Percentiles rank a stretch among this genome's conserved stretches.
Evolutionary conservation across 2,113 vertebrate genomes (phyloP).

Genomic region (Cricetomys ansorgei): DNA sequence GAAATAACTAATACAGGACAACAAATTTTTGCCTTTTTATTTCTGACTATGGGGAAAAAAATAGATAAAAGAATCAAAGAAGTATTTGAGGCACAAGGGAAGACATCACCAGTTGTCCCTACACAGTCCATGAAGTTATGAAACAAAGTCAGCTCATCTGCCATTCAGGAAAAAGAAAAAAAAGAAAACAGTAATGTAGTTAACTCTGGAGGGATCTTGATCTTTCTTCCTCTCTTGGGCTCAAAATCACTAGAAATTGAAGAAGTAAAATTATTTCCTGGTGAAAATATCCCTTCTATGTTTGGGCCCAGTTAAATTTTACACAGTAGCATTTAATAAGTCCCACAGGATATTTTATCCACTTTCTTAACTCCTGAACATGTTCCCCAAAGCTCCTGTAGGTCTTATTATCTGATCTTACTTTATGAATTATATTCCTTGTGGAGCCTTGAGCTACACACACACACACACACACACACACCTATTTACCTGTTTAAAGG

Average conservation of each 20-base stretch:
- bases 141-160: background rate
- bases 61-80: background rate
- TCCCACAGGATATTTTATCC: background rate
- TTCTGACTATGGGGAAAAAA: background rate
- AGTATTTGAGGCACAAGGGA: background rate
- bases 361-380: background rate
- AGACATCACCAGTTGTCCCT: background rate
- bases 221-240: background rate
- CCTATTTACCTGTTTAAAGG: background rate
- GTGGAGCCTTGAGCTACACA: background rate
- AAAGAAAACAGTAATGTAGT: background rate
- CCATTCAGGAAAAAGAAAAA: background rate
- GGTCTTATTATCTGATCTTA: background rate
- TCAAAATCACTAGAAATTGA: conserved; percentile 9
- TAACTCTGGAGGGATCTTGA: too few species aligned
- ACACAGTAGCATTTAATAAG: conserved; percentile 56
- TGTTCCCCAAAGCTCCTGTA: background rate
- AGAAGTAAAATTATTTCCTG: background rate
- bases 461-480: background rate
- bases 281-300: background rate
- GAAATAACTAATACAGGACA: background rate
- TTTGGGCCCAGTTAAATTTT: background rate
- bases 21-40: background rate
- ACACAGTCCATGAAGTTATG: background rate
- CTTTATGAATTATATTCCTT: conserved; percentile 19